Percentiles rank a stretch among this genome's conserved stretches.
Conservation (phyloP, 1,140 invertebrate genomes). For the Triops longicaudatus region DNA sequence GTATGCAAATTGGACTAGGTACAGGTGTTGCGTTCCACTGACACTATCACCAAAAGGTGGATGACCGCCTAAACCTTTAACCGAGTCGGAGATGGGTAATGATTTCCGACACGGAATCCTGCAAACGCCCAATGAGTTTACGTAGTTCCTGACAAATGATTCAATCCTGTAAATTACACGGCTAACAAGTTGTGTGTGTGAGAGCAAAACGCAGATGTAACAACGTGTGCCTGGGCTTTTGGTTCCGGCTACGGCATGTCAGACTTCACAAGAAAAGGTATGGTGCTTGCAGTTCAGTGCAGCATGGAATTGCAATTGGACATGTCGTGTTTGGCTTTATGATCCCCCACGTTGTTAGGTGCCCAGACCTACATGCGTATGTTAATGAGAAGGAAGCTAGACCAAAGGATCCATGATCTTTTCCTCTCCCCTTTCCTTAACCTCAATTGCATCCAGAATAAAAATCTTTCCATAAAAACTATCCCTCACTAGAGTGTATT, state of each 20-base stretch:
- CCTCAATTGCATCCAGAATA: neutral
- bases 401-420: neutral
- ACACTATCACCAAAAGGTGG: neutral
- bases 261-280: too few species aligned
- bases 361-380: neutral
- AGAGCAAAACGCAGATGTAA: neutral
- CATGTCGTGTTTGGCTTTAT: neutral
- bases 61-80: neutral
- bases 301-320: neutral
- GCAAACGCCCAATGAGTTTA: neutral
- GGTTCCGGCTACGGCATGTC: neutral
- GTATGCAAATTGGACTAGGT: neutral
- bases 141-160: neutral
- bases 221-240: neutral
- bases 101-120: neutral
- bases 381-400: slow-evolving; percentile 6
- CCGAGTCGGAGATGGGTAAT: neutral
- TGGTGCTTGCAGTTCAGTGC: neutral
- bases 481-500: neutral
- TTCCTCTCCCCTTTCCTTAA: neutral
- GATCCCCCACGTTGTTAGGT: neutral
- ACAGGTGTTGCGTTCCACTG: neutral
- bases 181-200: neutral
- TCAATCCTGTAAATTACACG: neutral
- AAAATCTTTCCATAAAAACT: neutral